Evolutionary conservation across 2,888 invertebrate genomes (phyloP).

Genomic region (Smittia aterrima): DNA sequence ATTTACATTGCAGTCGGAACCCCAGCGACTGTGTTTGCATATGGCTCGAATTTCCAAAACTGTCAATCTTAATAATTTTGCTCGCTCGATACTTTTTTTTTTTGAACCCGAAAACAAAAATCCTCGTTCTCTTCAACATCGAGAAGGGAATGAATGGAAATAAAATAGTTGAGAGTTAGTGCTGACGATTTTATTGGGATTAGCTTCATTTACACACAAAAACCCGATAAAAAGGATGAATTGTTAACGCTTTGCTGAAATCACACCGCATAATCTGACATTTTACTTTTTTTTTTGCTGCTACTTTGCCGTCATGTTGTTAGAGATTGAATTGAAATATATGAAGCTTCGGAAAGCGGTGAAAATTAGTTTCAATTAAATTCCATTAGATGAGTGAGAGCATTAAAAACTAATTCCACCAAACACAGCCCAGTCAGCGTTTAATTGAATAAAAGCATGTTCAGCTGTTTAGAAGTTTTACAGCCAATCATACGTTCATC

Average conservation of each 20-base stretch:
- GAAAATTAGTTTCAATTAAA: conserved; percentile 24
- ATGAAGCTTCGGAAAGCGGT: background rate
- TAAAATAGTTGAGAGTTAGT: background rate
- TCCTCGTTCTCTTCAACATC: background rate
- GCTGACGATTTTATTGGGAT: conserved; percentile 19
- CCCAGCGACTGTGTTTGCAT: conserved; percentile 9
- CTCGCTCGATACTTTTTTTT: background rate
- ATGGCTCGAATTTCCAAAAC: conserved; percentile 16
- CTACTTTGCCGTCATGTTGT: background rate
- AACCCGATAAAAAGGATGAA: conserved; percentile 18
- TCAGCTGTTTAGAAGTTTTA: background rate
- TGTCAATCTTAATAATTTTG: conserved; percentile 24
- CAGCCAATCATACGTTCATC: too few species aligned
- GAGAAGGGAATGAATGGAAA: background rate
- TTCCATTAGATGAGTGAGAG: conserved; percentile 14
- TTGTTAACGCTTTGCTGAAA: conserved; percentile 15
- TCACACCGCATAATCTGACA: conserved; percentile 29
- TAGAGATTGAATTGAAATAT: conserved; percentile 1
- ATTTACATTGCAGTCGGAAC: background rate
- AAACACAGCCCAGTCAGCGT: background rate
- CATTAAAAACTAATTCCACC: conserved; percentile 20
- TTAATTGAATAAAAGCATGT: conserved; percentile 25
- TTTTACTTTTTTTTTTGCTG: background rate
- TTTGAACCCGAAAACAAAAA: too few species aligned
- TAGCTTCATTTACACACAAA: conserved; percentile 25